Evolutionary conservation across 2,797 vertebrate species (phyloP).

Genomic region (Acanthurus leucopareius): DNA sequence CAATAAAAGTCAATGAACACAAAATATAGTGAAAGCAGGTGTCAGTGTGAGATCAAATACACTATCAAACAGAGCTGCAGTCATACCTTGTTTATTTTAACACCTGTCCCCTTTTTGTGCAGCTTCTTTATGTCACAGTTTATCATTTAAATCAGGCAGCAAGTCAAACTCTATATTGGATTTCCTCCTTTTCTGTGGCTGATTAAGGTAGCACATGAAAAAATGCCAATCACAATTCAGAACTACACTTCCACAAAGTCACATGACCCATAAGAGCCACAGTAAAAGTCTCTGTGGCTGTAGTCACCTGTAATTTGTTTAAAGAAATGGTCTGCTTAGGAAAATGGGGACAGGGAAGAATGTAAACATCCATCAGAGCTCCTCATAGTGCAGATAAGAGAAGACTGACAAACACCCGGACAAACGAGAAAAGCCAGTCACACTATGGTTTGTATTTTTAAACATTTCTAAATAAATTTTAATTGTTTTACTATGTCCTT

Average conservation of each 20-base stretch:
- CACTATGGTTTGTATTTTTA: slow-evolving; percentile 4
- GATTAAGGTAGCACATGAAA: background rate
- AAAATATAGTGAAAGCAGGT: background rate
- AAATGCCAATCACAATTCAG: background rate
- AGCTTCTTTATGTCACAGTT: background rate
- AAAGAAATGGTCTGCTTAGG: background rate
- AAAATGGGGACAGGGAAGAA: slow-evolving; percentile 21
- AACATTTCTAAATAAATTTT: background rate
- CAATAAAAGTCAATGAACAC: background rate
- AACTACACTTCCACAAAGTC: background rate
- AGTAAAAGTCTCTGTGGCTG: no score
- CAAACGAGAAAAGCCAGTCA: slow-evolving; percentile 83
- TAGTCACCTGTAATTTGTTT: background rate
- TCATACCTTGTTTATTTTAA: background rate
- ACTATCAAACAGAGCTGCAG: background rate
- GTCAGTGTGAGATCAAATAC: background rate
- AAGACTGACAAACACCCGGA: slow-evolving; percentile 51
- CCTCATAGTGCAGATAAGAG: background rate
- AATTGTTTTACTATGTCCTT: background rate
- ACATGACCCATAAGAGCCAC: no score
- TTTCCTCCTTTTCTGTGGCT: background rate
- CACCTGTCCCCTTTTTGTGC: background rate
- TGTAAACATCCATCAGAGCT: slow-evolving; percentile 11
- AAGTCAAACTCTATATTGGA: background rate
- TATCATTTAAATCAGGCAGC: background rate